A percentile compares a stretch with the other conserved stretches of the same genome.
These are phyloP conservation scores for Eurypyga helias DNA, from an alignment of 2,113 vertebrate genomes.

Conservation along the genomic window DNA sequence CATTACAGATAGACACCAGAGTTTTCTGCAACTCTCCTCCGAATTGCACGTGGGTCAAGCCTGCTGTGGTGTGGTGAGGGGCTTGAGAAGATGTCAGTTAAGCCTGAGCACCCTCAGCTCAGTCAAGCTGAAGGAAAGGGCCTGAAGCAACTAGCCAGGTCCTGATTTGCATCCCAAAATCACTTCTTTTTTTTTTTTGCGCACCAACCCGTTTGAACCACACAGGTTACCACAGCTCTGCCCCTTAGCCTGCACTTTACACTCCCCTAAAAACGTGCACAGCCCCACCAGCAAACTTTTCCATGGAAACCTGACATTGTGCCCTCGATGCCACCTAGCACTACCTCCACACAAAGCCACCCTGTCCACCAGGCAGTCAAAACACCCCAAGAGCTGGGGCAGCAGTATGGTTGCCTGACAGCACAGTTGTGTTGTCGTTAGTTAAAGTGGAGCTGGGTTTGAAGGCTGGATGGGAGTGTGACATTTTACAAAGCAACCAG, in stretches of 20 bases:
- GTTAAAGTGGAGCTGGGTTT: not conserved
- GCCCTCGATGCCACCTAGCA: not conserved
- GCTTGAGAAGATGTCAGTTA: not conserved
- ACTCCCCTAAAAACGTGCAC: rapidly evolving
- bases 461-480: not conserved
- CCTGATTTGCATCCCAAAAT: rapidly evolving
- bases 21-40: not conserved
- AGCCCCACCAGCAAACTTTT: not conserved
- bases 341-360: not conserved
- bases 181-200: not conserved
- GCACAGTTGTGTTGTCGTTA: not conserved
- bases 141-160: not conserved
- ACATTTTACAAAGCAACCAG: not conserved
- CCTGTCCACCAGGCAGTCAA: not conserved
- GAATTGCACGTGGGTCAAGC: not conserved
- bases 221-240: not conserved
- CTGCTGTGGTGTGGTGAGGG: not conserved
- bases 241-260: not conserved
- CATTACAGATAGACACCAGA: not conserved
- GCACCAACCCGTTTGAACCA: not conserved
- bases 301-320: not conserved
- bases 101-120: not conserved
- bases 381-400: not conserved
- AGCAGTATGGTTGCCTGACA: rapidly evolving
- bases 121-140: not conserved